Base-by-base conservation (phyloP, 2,113 vertebrate genomes). In the Chitala chitala region DNA sequence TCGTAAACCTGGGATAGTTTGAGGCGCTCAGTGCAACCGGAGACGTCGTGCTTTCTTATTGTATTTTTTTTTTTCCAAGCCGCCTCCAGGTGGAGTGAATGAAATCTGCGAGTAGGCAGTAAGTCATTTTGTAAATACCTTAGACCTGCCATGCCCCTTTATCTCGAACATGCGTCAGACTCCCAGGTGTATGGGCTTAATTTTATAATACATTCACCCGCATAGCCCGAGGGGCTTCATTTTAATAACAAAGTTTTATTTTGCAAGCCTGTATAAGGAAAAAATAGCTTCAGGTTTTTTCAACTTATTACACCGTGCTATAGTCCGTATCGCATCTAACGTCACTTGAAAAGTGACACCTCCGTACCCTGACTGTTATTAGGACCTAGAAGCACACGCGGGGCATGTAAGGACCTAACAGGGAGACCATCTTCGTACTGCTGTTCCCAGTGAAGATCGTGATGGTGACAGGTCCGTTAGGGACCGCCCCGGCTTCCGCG, bases 171-270 rank as follows among this genome's bases (percentile, higher is more conserved):
- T 50, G 40, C 54, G 66, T 71, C 64, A 53, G 69, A 31, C 56
- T 68, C 69, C 55, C 58, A 71, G 66, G 66, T 63, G 75, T 66
- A 64, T 15, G 61, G 61, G 70, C 42, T 77, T 77, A 53, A 72
- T 68, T 72, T 72, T 77, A 31, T 72, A 77, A 75, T 74, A 80
- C 51, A 77, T 76, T 70, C 59, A 63, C 59, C 71, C n/a, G 85
- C 87, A 91, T 89, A 87, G 85, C 88, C 87, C 84, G 87, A 88
- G 90, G 89, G 89, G 90, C 85, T 90, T 88, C 20, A 72, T 76
- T 74, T 64, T 74, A 64, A 74, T 53, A 74, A 36, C 72, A 46
- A 51, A 50, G 72, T 74, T 65, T 74, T 74, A 68, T 46, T 68
- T 26, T 68, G 38, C 40, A 26, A 48, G 33, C 9, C 20, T 5